phyloP scores from a whole-genome alignment of 2,797 vertebrate species.

The Rhyacichthys aspro region DNA sequence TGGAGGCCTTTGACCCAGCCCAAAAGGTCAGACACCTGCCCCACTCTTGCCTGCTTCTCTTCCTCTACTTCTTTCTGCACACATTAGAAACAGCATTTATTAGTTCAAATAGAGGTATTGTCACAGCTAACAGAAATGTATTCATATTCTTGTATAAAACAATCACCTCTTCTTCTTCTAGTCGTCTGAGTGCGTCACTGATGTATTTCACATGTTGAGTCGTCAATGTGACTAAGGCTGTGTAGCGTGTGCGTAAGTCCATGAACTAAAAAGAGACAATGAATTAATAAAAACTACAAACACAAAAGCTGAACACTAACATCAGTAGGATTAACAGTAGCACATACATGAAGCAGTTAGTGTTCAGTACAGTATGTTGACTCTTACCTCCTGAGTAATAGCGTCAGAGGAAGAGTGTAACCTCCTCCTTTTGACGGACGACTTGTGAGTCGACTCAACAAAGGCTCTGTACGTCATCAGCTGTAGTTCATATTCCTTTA shows the following conservation, averaged over 20 bases:
- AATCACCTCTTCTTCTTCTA: constrained; percentile 94
- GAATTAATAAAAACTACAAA: not conserved
- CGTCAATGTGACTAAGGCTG: constrained; percentile 94
- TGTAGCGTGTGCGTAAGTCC: constrained; percentile 96
- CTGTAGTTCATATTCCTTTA: constrained; percentile 95
- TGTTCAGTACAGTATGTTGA: not conserved
- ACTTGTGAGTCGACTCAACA: constrained; percentile 96
- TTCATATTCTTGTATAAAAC: constrained; percentile 3
- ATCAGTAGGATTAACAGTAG: too few species aligned
- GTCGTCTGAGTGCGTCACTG: constrained; percentile 90
- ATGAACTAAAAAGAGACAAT: constrained; percentile 86
- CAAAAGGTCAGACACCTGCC: constrained; percentile 91
- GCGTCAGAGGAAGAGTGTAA: constrained; percentile 94
- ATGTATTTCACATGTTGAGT: constrained; percentile 98
- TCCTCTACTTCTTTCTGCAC: constrained; percentile 96
- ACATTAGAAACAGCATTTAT: not conserved
- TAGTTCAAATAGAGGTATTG: not conserved
- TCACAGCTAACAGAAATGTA: too few species aligned
- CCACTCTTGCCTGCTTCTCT: constrained; percentile 91
- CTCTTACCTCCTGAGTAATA: constrained; percentile 92
- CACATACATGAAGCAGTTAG: not conserved
- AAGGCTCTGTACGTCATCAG: constrained; percentile 97
- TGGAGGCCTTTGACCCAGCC: constrained; percentile 88
- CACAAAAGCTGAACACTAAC: not conserved
- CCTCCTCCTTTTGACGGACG: constrained; percentile 90